Evolutionary conservation across 2,888 invertebrate genomes (phyloP).

Genomic region (Habrosyne pyritoides): DNA sequence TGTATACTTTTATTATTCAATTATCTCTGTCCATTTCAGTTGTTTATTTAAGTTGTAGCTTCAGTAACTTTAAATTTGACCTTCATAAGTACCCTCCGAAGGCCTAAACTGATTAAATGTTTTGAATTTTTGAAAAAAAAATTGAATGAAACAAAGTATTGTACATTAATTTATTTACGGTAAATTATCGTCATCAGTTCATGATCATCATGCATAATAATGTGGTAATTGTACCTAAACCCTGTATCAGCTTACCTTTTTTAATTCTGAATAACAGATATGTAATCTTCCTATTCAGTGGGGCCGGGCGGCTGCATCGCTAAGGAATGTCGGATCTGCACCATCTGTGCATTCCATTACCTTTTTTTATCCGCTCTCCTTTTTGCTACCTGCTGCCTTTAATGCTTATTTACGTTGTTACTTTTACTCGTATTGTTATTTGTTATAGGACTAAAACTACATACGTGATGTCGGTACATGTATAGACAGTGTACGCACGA

Average conservation of each 20-base stretch:
- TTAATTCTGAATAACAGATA: background rate
- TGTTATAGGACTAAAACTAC: slow-evolving; percentile 12
- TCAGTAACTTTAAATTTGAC: too few species aligned
- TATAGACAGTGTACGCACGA: background rate
- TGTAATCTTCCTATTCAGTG: slow-evolving; percentile 42
- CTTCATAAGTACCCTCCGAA: too few species aligned
- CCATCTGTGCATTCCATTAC: slow-evolving; percentile 79
- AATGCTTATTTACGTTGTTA: slow-evolving; percentile 52
- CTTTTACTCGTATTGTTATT: slow-evolving; percentile 40
- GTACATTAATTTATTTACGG: too few species aligned
- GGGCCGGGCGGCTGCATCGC: slow-evolving; percentile 38
- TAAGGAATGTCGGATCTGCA: slow-evolving; percentile 72
- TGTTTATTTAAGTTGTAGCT: too few species aligned
- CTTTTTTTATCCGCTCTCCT: slow-evolving; percentile 61
- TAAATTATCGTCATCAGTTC: too few species aligned
- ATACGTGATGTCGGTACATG: background rate
- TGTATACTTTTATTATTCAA: too few species aligned
- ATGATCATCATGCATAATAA: background rate
- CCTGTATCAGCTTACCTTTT: slow-evolving; percentile 23
- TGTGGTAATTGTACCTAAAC: background rate
- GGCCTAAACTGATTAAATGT: too few species aligned
- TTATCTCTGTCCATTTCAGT: too few species aligned
- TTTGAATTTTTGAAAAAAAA: too few species aligned
- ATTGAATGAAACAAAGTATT: too few species aligned
- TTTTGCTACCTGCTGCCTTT: slow-evolving; percentile 78